Conservation (phyloP, 2,888 invertebrate genomes). For the Tiphia femorata region DNA sequence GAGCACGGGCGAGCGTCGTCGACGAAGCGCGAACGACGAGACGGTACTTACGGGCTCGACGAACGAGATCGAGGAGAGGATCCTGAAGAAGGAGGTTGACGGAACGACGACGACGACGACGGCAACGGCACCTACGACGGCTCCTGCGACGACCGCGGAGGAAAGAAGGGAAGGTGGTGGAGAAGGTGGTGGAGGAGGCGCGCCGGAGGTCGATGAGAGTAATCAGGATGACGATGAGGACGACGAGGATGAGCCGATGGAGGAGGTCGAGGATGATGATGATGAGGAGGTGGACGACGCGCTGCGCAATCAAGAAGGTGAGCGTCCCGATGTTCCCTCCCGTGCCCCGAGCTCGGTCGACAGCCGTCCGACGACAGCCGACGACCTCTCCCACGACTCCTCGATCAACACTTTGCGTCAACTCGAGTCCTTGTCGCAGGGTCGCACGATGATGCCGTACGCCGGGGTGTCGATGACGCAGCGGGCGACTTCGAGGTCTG, state of each 20-base stretch:
- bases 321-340: conserved; percentile 62
- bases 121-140: conserved; percentile 3
- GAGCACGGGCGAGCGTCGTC: conserved; percentile 23
- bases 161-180: conserved; percentile 3
- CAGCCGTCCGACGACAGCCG: conserved; percentile 71
- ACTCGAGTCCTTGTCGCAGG: conserved; percentile 84
- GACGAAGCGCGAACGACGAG: conserved; percentile 19
- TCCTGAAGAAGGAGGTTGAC: conserved; percentile 29
- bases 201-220: conserved; percentile 18
- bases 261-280: conserved; percentile 48
- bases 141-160: not conserved
- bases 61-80: conserved; percentile 35
- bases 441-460: conserved; percentile 75
- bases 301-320: conserved; percentile 59
- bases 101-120: conserved; percentile 11
- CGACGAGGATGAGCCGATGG: conserved; percentile 63
- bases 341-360: conserved; percentile 72
- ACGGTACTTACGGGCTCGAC: too few relatives aligned
- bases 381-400: conserved; percentile 72
- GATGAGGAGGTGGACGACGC: conserved; percentile 58
- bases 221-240: conserved; percentile 49
- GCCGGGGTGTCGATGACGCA: conserved; percentile 48
- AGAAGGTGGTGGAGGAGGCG: conserved; percentile 12
- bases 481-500: conserved; percentile 72
- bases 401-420: conserved; percentile 79